phyloP scores from a whole-genome alignment of 2,113 vertebrate species.

The Dunckerocampus dactyliophorus region DNA sequence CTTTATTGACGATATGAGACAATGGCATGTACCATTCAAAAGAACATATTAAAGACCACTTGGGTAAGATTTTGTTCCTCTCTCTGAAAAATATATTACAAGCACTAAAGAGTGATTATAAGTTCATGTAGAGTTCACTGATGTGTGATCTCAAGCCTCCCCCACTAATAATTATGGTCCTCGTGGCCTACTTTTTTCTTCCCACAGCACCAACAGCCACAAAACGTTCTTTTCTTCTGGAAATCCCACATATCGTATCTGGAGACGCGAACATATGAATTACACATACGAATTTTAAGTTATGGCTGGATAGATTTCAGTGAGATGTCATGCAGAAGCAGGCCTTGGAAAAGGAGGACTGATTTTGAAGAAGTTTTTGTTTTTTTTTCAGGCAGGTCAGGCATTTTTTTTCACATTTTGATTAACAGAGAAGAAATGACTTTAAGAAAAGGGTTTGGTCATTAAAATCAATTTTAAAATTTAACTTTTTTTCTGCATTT shows the following conservation, averaged over 20 bases:
- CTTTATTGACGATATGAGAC: too few species aligned
- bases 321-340: too few species aligned
- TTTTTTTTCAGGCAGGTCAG: too few species aligned
- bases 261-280: neutral
- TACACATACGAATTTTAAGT: constrained; percentile 2
- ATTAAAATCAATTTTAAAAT: too few species aligned
- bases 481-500: too few species aligned
- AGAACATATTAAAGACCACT: neutral
- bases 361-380: too few species aligned
- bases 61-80: constrained; percentile 9
- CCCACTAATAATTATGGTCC: neutral
- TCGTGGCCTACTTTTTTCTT: constrained; percentile 8
- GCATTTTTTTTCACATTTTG: too few species aligned
- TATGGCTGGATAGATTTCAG: neutral
- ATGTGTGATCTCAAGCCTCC: neutral
- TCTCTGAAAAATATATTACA: constrained; percentile 8
- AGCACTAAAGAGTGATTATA: neutral
- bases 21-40: constrained; percentile 9
- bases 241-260: neutral
- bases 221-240: neutral
- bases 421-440: too few species aligned
- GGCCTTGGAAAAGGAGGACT: too few species aligned
- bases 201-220: neutral
- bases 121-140: neutral
- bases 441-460: too few species aligned